A percentile compares a stretch with the other conserved stretches of the same genome.
Evolutionary conservation across 2,888 invertebrate species (phyloP).

Genomic region (Caenorhabditis sp.): DNA sequence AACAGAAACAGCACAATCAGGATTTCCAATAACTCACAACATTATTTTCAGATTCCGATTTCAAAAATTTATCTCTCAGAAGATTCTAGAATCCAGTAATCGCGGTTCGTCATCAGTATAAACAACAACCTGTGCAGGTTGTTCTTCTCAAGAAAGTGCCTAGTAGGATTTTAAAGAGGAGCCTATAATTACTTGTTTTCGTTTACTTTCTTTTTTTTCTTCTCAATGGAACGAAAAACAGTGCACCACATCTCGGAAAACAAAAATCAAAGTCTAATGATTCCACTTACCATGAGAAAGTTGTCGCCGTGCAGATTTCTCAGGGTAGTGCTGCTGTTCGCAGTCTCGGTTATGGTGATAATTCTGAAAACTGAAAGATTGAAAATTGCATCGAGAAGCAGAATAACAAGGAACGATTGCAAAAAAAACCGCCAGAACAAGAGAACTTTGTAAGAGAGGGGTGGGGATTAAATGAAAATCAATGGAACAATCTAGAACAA

Average conservation of each 20-base stretch:
- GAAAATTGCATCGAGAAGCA: background rate
- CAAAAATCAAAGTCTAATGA: constrained; percentile 21
- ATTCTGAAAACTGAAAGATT: constrained; percentile 23
- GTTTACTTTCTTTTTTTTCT: background rate
- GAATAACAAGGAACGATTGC: background rate
- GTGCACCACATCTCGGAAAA: background rate
- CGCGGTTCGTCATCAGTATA: background rate
- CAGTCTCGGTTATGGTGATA: constrained; percentile 19
- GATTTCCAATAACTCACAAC: too few relatives aligned
- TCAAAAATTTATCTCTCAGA: too few relatives aligned
- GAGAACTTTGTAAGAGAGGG: background rate
- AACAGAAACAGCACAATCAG: too few relatives aligned
- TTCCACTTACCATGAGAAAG: constrained; percentile 39
- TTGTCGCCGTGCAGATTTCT: constrained; percentile 41
- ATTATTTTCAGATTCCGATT: too few relatives aligned
- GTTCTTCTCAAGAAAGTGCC: constrained; percentile 18
- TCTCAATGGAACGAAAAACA: background rate
- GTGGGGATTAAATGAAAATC: constrained; percentile 31
- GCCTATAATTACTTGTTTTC: constrained; percentile 29
- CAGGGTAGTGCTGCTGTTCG: constrained; percentile 29
- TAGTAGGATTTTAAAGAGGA: constrained; percentile 17
- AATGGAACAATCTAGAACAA: constrained; percentile 25
- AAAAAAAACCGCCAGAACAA: constrained; percentile 17
- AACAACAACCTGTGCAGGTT: constrained; percentile 14
- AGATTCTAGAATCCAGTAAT: background rate